These are phyloP conservation scores for Aythya fuligula DNA, from an alignment of 2,797 vertebrate genomes.

Conservation along the genomic window DNA sequence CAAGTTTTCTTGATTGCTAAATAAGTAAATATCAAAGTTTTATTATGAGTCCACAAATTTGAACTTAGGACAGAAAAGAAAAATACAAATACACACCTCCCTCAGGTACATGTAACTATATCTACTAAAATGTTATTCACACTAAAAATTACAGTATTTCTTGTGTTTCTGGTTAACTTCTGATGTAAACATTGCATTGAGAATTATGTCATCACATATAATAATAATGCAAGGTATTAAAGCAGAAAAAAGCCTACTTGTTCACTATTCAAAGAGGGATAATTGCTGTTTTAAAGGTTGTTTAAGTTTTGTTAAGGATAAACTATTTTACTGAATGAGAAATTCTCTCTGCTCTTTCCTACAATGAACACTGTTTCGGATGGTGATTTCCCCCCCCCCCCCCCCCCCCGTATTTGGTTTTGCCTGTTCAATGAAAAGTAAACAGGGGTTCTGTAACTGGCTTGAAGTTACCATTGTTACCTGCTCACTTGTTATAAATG, in stretches of 20 bases:
- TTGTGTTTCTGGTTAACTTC: background rate
- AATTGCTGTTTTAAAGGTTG: background rate
- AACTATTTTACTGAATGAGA: background rate
- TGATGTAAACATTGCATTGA: background rate
- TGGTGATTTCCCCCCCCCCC: no score
- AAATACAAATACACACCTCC: background rate
- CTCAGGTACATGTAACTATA: background rate
- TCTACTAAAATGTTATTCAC: background rate
- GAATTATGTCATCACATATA: background rate
- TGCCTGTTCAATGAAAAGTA: background rate
- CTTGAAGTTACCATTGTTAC: background rate
- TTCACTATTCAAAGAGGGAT: background rate
- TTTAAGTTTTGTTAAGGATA: background rate
- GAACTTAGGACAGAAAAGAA: background rate
- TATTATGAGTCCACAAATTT: background rate
- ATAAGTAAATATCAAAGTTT: background rate
- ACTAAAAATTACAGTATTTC: background rate
- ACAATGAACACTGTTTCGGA: background rate
- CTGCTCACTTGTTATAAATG: background rate
- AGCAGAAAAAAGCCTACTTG: background rate
- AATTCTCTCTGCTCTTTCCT: background rate
- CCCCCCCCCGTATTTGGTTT: background rate
- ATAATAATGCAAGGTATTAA: background rate
- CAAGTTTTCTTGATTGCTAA: background rate
- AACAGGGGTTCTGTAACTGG: background rate